Conservation (phyloP, 1,140 invertebrate genomes). For the Calliopsis andreniformis region DNA sequence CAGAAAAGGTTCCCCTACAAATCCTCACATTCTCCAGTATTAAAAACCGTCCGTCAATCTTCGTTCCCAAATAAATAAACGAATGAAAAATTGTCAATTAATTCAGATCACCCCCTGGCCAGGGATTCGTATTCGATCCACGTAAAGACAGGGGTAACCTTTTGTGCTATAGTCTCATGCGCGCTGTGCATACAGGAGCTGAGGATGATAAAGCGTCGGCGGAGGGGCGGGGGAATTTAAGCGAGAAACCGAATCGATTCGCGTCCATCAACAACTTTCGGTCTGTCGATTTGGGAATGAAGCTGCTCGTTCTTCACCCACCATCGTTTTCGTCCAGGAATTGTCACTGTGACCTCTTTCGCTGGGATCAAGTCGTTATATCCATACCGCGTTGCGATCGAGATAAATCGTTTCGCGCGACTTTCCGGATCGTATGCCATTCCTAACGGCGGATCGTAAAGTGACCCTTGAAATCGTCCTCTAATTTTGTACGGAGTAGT, state of each 20-base stretch:
- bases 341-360: conserved; percentile 49
- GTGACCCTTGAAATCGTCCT: neutral
- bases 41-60: no score
- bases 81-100: conserved; percentile 38
- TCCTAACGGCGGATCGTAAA: neutral
- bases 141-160: conserved; percentile 71
- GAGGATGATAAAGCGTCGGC: conserved; percentile 23
- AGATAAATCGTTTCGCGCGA: neutral
- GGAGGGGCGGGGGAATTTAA: conserved; percentile 35
- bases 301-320: conserved; percentile 56
- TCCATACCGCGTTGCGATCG: conserved; percentile 14
- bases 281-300: conserved; percentile 62
- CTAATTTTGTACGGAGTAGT: neutral
- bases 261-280: conserved; percentile 68
- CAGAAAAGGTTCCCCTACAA: no score
- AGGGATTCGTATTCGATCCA: conserved; percentile 71
- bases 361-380: conserved; percentile 39
- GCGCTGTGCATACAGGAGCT: conserved; percentile 39
- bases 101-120: conserved; percentile 46
- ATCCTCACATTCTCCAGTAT: no score
- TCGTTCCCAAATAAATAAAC: neutral
- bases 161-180: conserved; percentile 71
- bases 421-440: neutral
- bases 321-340: conserved; percentile 48
- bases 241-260: conserved; percentile 69